Evolutionary conservation across 2,888 invertebrate genomes (phyloP).

Genomic region (Eugnorisma glareosa): DNA sequence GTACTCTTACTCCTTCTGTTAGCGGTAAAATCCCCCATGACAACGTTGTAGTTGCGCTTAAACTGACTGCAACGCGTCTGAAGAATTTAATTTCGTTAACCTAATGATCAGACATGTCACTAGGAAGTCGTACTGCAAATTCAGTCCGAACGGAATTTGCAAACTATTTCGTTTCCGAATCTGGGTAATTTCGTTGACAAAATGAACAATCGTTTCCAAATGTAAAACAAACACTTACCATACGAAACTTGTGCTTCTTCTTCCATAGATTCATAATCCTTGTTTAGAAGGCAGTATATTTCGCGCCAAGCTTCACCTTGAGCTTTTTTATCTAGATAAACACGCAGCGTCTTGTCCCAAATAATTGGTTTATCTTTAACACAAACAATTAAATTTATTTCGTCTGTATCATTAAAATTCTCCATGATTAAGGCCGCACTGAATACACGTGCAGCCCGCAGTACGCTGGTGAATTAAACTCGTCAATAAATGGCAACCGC

Average conservation of each 20-base stretch:
- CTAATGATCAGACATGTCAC: too few species aligned
- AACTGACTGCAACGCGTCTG: too few species aligned
- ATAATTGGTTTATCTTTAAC: background rate
- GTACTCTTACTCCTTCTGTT: too few species aligned
- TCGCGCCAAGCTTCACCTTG: background rate
- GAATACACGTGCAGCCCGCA: background rate
- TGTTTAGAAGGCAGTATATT: background rate
- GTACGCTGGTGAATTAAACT: background rate
- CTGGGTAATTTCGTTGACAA: too few species aligned
- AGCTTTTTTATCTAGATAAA: background rate
- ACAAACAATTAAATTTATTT: background rate
- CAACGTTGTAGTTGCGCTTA: too few species aligned
- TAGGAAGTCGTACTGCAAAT: too few species aligned
- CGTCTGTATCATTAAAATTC: background rate
- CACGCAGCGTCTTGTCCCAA: background rate
- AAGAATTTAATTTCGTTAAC: too few species aligned
- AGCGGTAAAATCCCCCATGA: too few species aligned
- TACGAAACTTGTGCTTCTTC: background rate
- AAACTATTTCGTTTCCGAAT: too few species aligned
- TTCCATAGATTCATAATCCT: fast-evolving
- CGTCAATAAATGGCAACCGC: background rate
- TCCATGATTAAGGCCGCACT: background rate
- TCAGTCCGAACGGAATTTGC: too few species aligned
- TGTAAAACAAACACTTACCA: background rate
- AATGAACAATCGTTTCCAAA: background rate